A percentile compares a stretch with the other conserved stretches of the same genome.
phyloP scores from a whole-genome alignment of 2,113 vertebrate species.

The Mirounga angustirostris region DNA sequence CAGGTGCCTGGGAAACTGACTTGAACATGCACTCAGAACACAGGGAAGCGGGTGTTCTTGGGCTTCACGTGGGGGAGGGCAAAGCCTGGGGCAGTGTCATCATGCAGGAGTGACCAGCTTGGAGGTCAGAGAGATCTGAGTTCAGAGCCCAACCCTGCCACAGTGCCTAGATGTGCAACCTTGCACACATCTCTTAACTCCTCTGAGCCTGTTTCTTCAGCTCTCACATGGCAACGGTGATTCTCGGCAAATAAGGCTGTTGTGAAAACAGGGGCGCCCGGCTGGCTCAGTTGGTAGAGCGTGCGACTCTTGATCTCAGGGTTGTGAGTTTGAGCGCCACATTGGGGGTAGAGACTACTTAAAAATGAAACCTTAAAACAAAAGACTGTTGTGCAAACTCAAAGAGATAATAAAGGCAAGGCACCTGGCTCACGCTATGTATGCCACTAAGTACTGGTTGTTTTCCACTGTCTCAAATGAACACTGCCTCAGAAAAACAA shows the following conservation, averaged over 20 bases:
- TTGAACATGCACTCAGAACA: not conserved
- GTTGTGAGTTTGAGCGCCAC: not conserved
- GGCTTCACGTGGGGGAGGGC: not conserved
- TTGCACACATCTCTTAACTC: not conserved
- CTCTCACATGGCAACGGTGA: not conserved
- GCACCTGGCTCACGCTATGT: not conserved
- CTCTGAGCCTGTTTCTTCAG: constrained; percentile 3
- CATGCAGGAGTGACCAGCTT: not conserved
- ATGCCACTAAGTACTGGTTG: not conserved
- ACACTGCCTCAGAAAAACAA: constrained; percentile 10
- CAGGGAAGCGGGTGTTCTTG: not conserved
- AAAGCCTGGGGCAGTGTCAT: not conserved
- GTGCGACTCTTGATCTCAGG: not conserved
- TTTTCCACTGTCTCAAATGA: constrained; percentile 15
- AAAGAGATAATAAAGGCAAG: not conserved
- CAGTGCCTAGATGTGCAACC: not conserved
- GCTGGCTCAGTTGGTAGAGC: not conserved
- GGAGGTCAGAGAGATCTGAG: not conserved
- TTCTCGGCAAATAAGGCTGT: not conserved
- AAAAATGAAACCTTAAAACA: not conserved
- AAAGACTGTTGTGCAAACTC: not conserved
- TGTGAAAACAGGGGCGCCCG: not conserved
- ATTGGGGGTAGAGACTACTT: not conserved
- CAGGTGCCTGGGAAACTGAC: not conserved
- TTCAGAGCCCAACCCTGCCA: not conserved